Conservation (phyloP, 2,888 invertebrate species). For the Aleiodes leptofemur region DNA sequence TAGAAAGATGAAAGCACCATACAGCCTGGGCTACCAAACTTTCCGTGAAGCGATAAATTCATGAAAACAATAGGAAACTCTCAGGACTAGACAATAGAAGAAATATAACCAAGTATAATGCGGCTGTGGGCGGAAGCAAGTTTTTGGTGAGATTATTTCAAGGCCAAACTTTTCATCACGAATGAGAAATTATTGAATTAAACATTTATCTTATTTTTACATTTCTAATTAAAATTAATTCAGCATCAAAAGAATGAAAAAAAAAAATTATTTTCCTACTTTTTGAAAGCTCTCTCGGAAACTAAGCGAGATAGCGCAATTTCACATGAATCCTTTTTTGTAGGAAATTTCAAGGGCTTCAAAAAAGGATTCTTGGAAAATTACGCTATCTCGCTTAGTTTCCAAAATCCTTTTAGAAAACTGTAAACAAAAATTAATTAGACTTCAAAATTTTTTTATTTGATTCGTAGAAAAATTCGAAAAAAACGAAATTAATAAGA, state of each 20-base stretch:
- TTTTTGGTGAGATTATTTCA: slow-evolving; percentile 50
- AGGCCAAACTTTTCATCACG: slow-evolving; percentile 4
- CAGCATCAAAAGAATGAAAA: background rate
- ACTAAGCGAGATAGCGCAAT: no score
- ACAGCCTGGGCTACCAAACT: slow-evolving; percentile 68
- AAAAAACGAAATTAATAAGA: slow-evolving; percentile 36
- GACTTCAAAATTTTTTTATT: background rate
- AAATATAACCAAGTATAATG: slow-evolving; percentile 63
- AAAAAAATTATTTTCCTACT: no score
- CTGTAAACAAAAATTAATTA: background rate
- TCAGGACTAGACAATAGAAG: slow-evolving; percentile 72
- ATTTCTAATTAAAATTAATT: background rate
- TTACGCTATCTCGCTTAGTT: no score
- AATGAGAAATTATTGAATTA: slow-evolving; percentile 21
- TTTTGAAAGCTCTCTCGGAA: no score
- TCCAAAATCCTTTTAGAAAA: no score
- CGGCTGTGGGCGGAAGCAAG: slow-evolving; percentile 60
- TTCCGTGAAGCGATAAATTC: slow-evolving; percentile 74
- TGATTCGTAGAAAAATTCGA: background rate
- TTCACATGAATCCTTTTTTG: no score
- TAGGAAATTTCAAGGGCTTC: no score
- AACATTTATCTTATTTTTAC: slow-evolving; percentile 1
- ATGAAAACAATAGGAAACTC: slow-evolving; percentile 74
- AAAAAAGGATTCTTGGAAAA: no score
- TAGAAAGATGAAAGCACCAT: slow-evolving; percentile 67